Evolutionary conservation across 2,113 vertebrate genomes (phyloP), one percentile per base, ranked within the genome.

Genomic region (Gymnobelideus leadbeateri): DNA sequence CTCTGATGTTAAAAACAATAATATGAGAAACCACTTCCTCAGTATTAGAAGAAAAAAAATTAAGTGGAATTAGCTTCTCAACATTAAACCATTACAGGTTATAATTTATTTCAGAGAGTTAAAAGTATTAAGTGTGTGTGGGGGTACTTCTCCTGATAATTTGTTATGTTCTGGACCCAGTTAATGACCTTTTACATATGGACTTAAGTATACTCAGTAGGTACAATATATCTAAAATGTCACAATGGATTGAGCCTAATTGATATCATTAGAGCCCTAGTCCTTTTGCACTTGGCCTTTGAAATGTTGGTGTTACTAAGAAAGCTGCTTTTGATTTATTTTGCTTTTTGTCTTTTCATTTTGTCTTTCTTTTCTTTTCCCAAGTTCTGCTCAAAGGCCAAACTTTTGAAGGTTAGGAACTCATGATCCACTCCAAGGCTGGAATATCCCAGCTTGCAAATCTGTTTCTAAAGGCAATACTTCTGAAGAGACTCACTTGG

Each of bases 181-280:
- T 95, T 98, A 98, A 98, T 99, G 99, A 99, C 99, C 99, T 99
- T 98, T 99, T 99, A 98, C 97, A 99, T 99, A 98, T 98, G 98
- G 98, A 99, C 98, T 98, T 98, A 98, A 98, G 98, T 98, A 98
- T 98, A 98, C 97, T 98, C 96, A 97, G 95, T 89, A 98, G 95
- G 95, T 97, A 98, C 97, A 98, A 99, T 99, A 98, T 98, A 98
- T 98, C 98, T 98, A 97, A 97, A 97, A 97, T 99, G 99, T 99
- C 99, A 99, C 84, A 97, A 98, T 47, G 97, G 98, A 98, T 99
- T 97, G 97, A 98, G 98, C 98, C 97, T 98, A 98, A 99, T 98
- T 99, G 98, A 98, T 99, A 98, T 99, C 98, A 99, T 98, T 99
- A 98, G 98, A 98, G 98, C 98, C 98, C 98, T 98, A 98, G 98